phyloP scores from a whole-genome alignment of 2,113 vertebrate genomes.

The Irena cyanogastra region DNA sequence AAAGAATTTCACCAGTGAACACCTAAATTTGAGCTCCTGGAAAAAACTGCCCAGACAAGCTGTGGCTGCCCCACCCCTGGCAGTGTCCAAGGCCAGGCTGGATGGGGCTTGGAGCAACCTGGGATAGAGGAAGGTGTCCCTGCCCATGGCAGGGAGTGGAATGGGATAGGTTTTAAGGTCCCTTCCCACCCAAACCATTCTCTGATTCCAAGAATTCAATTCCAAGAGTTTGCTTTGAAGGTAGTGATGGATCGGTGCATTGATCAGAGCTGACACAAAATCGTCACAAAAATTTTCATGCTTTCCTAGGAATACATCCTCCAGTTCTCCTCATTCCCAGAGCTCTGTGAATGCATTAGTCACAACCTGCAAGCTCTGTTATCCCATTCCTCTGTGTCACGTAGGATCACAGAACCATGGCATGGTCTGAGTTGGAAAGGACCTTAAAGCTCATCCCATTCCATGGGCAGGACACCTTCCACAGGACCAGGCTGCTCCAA shows the following conservation, averaged over 20 bases:
- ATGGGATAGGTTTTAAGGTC: neutral
- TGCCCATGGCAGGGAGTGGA: neutral
- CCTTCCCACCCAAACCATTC: neutral
- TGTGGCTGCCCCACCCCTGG: neutral
- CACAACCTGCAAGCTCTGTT: neutral
- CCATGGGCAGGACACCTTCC: neutral
- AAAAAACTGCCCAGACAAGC: neutral
- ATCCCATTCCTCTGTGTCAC: rapidly evolving
- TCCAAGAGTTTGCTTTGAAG: neutral
- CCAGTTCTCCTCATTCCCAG: neutral
- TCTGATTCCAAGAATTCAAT: neutral
- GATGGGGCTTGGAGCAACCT: rapidly evolving
- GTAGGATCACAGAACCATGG: neutral
- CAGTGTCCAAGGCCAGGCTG: neutral
- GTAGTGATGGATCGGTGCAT: neutral
- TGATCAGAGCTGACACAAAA: neutral
- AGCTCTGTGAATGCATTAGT: neutral
- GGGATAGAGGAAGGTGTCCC: neutral
- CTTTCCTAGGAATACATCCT: neutral
- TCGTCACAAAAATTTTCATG: neutral
- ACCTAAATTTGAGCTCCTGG: neutral
- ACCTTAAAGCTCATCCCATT: neutral
- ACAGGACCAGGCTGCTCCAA: neutral
- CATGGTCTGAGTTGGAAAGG: neutral
- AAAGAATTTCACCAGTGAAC: neutral